Percentiles rank a stretch among this genome's conserved stretches.
Evolutionary conservation across 2,888 invertebrate genomes (phyloP).

Genomic region (Tanytarsus gracilentus): DNA sequence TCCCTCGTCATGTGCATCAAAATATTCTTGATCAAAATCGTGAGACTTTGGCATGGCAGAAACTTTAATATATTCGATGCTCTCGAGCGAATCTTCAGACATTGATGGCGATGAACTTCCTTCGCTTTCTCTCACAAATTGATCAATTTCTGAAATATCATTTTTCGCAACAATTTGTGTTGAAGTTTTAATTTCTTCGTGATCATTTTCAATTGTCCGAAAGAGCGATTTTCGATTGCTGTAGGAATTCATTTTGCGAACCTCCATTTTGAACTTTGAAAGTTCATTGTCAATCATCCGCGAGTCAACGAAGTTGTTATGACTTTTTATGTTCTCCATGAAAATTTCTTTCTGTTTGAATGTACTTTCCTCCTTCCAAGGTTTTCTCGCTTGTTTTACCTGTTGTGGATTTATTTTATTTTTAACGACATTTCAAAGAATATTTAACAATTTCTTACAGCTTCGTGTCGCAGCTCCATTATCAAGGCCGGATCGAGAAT

Average conservation of each 20-base stretch:
- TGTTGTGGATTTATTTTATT: background rate
- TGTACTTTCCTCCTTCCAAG: background rate
- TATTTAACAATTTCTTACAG: slow-evolving; percentile 35
- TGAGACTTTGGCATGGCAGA: slow-evolving; percentile 33
- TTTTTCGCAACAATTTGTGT: slow-evolving; percentile 28
- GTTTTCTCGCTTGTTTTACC: background rate
- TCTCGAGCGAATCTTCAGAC: slow-evolving; percentile 11
- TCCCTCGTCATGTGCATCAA: background rate
- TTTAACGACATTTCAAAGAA: background rate
- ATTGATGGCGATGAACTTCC: slow-evolving; percentile 8
- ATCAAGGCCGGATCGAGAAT: slow-evolving; percentile 41
- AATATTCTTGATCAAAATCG: slow-evolving; percentile 30
- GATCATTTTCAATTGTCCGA: too few relatives aligned
- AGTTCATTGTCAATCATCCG: slow-evolving; percentile 37
- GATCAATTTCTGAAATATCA: slow-evolving; percentile 6
- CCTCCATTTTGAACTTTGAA: slow-evolving; percentile 36
- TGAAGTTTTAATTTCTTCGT: too few relatives aligned
- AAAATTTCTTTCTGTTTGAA: slow-evolving; percentile 30
- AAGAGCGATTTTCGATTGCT: too few relatives aligned
- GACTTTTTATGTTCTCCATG: slow-evolving; percentile 36
- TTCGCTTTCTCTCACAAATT: slow-evolving; percentile 8
- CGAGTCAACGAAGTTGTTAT: slow-evolving; percentile 37
- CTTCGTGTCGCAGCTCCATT: slow-evolving; percentile 42
- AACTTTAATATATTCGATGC: slow-evolving; percentile 7
- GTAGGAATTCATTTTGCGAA: slow-evolving; percentile 10